Base-by-base conservation (phyloP, 2,888 invertebrate genomes). In the Panopea generosa region DNA sequence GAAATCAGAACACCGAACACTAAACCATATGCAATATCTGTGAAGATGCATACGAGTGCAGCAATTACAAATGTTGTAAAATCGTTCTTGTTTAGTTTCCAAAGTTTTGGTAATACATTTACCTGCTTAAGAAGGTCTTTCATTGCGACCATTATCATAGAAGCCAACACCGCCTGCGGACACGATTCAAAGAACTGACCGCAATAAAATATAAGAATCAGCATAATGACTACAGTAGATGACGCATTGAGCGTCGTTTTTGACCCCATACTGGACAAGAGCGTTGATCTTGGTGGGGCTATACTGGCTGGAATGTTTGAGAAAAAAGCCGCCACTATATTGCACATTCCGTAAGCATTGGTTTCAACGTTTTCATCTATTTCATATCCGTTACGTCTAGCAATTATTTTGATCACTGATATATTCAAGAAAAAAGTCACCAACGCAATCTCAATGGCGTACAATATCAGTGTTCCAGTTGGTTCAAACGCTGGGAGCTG, bases 81-180 rank as follows among this genome's bases (percentile, higher is more conserved):
- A 90, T 98, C 97, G 86, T 95, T 92, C 86, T 95, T 95, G 82
- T 96, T 97, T 24, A 96, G 92, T 85, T 94, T 94, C 96, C 96
- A 97, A 82, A 96, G 95, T 82, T 94, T 94, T 20, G 93, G 91
- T 0, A 97, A 93, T 53, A 96, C 95, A 90, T 94, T 86, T 16
- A 95, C 94, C 93, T 97, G 96, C 90, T 95, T 92, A 59, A 93
- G 89, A 16, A 93, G 84, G 47, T 91, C 88, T 69, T 93, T 90
- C 82, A 93, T 86, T n/a, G 92, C 90, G 14, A 92, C 92, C 49
- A 92, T 87, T 50, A 93, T 93, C 77, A 93, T 93, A 24, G 91
- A 89, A 18, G 93, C 92, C 4, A 93, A 85, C 22, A 93, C 89
- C 70, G 85, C 75, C 50, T 86, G 83, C 1, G 91, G 91, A 27